Percentiles rank a stretch among this genome's conserved stretches.
Conservation (phyloP, 2,888 invertebrate species). For the Melangyna quadrimaculata region DNA sequence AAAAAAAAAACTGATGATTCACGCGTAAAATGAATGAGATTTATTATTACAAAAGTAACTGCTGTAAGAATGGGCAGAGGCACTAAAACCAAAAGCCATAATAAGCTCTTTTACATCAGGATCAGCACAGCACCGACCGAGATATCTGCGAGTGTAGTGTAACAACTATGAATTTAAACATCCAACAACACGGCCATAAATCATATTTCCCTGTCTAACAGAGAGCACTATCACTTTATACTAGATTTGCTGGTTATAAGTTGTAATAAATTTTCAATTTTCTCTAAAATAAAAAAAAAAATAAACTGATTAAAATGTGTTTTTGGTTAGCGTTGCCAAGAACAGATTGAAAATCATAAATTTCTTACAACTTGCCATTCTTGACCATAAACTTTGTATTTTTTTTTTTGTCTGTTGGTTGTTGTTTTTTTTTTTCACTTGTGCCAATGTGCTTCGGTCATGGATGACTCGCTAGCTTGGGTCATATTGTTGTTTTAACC, state of each 20-base stretch:
- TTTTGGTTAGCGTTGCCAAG: conserved; percentile 61
- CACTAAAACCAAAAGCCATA: neutral
- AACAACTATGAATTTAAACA: neutral
- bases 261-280: conserved; percentile 65
- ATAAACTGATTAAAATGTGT: conserved; percentile 67
- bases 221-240: neutral
- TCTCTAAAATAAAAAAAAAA: conserved; percentile 13
- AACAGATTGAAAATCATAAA: conserved; percentile 71
- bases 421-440: neutral
- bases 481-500: conserved; percentile 48
- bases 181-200: neutral
- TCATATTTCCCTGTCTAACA: conserved; percentile 29
- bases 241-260: neutral
- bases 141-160: neutral
- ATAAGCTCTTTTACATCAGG: neutral
- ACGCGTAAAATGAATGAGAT: conserved; percentile 25
- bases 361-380: conserved; percentile 63
- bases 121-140: no score
- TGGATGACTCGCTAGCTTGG: neutral
- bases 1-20: conserved; percentile 24
- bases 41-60: conserved; percentile 1
- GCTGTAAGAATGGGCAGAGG: neutral
- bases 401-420: neutral
- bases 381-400: conserved; percentile 50
- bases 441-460: neutral